A percentile compares a stretch with the other conserved stretches of the same genome.
Conservation (phyloP, 1,140 invertebrate genomes). For the Pristionchus pacificus region DNA sequence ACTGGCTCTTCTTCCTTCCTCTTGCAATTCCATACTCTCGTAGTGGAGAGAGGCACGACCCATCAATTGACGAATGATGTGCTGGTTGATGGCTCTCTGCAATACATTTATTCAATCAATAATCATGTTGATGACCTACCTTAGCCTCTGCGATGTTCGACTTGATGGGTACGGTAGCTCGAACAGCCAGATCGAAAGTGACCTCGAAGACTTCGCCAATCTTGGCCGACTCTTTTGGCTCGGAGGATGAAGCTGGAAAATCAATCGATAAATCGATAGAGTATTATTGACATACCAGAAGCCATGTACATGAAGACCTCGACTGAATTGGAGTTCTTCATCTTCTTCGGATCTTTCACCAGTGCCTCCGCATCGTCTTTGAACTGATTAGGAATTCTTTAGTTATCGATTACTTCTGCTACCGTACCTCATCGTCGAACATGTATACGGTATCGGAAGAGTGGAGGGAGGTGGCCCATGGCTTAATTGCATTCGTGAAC, state of each 20-base stretch:
- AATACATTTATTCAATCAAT: conserved; percentile 9
- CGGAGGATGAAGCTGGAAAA: neutral
- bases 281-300: neutral
- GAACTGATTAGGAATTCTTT: conserved; percentile 19
- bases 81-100: conserved; percentile 23
- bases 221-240: neutral
- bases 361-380: conserved; percentile 23
- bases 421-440: neutral
- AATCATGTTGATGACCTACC: neutral
- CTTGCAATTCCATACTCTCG: conserved; percentile 35
- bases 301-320: conserved; percentile 21
- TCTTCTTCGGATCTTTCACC: conserved; percentile 30
- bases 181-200: neutral
- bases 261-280: neutral
- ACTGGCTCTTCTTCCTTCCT: conserved; percentile 19
- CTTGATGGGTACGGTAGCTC: neutral
- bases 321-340: conserved; percentile 12
- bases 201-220: neutral
- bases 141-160: neutral
- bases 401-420: neutral
- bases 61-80: conserved; percentile 20
- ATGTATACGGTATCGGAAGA: conserved; percentile 10
- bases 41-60: conserved; percentile 30
- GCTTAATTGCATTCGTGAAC: conserved; percentile 14
- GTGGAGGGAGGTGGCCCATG: conserved; percentile 18